These are phyloP conservation scores for Plebejus argus DNA, from an alignment of 2,888 invertebrate species.

Conservation along the genomic window DNA sequence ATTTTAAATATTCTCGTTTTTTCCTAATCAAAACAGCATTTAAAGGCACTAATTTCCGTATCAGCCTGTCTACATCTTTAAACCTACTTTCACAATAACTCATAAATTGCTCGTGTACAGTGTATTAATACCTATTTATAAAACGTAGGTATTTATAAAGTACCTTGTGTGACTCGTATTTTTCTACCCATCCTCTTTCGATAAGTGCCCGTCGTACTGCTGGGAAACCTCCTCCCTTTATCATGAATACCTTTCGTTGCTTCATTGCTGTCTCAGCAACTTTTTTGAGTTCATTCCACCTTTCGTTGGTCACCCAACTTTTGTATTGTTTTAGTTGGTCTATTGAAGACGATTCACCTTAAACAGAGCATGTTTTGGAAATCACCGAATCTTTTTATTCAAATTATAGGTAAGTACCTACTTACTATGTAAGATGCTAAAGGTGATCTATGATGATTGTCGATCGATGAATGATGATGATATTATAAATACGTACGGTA, in stretches of 20 bases:
- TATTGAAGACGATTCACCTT: constrained; percentile 56
- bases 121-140: background rate
- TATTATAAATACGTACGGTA: background rate
- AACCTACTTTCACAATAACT: no score
- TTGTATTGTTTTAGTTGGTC: constrained; percentile 74
- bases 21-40: no score
- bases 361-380: constrained; percentile 10
- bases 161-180: constrained; percentile 79
- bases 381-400: background rate
- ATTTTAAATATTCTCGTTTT: no score
- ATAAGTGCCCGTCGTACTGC: constrained; percentile 85
- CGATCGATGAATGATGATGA: background rate
- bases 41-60: no score
- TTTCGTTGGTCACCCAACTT: constrained; percentile 83
- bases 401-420: no score
- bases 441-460: background rate
- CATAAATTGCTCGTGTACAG: no score
- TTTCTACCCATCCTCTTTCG: constrained; percentile 88
- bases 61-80: no score
- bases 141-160: background rate
- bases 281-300: constrained; percentile 83
- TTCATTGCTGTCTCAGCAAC: constrained; percentile 84
- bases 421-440: background rate
- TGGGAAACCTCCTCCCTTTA: constrained; percentile 87
- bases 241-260: constrained; percentile 84